Base-by-base conservation (phyloP, 35 echinoderm and acorn worm genomes). In the Apostichopus californicus region DNA sequence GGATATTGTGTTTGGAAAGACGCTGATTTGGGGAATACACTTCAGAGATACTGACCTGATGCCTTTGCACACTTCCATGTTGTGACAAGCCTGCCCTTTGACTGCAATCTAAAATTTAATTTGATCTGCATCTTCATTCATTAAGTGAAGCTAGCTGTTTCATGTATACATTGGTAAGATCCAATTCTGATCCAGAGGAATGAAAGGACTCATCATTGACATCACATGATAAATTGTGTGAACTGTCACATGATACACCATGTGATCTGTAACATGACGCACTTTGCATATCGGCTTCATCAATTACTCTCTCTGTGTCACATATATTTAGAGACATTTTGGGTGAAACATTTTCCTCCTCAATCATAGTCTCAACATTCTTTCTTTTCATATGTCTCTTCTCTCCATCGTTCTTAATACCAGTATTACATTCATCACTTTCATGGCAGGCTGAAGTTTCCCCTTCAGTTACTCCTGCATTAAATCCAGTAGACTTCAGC, bases 401-500 rank as follows among this genome's bases (percentile, higher is more conserved):
- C 78, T 57, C 55, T 85, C 56, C 81, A 20, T 85, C 57, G 55
- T 20, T 15, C 4, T 11, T 85, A 85, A 85, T 85, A 58, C 81
- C 54, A 2, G 55, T 85, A 18, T 56, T 59, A 85, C 55, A 56
- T 85, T 85, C 55, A 58, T 59, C 57, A 25, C 56, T 58, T 18
- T 6, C 52, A 15, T 85, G 17, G 11, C 21, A 23, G 52, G 21
- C 20, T 59, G 17, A 25, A 17, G 17, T 23, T 85, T 85, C 81
- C 81, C 81, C 56, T 9, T 6, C 78, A 54, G 11, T 81, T 15
- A 59, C 57, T 59, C 15, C 81, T 58, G 55, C 24, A n/a, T 85
- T n/a, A 59, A 18, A 56, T 22, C 81, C 57, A 9, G 57, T 59
- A 85, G 81, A 85, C 81, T 58, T 58, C 21, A 20, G 20, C 55